Base-by-base conservation (phyloP, 2,888 invertebrate species). In the Amaurobius ferox region DNA sequence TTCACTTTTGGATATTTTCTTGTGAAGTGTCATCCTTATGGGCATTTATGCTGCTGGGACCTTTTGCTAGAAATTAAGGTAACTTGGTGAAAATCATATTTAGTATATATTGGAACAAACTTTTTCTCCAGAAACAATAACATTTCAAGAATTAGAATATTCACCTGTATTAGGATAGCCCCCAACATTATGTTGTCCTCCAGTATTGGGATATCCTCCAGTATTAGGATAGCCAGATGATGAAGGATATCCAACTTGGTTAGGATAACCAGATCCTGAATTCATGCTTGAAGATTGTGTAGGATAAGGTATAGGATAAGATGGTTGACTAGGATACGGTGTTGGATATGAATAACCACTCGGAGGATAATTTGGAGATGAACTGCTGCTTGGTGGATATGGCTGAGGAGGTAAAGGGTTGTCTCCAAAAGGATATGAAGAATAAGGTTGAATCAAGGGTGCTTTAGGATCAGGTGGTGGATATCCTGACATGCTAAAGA, bases 101-200 rank as follows among this genome's bases (percentile, higher is more conserved):
- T n/a, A 35, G 35, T 35, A 35, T 35, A 35, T 35, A 7, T 35
- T 9, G 9, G 9, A 35, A 35, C 9, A 35, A 35, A 35, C 5
- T 35, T 7, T 35, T 9, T 7, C 9, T 29, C 62, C 74, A 32
- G 19, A n/a, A 55, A n/a, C 13, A 55, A n/a, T 9, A 55, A 26
- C 9, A 61, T 23, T 23, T 61, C 19, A 61, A 26, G 61, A 3
- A 66, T 28, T 39, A 19, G 67, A n/a, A 35, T 39, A 23, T 6
- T 13, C 23, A 13, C 44, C 26, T 11, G 48, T 1, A 44, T 23
- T 30, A 19, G 71, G 71, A 30, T 71, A 48, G 5, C 71, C 55
- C 9, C 79, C 79, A 28, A 66, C 16, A 48, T 66, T 79, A 11
- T 44, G 72, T 28, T 71, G 70, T 26, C 78, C 78, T 39, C 28